phyloP scores from a whole-genome alignment of 1,140 invertebrate species.

The Panulirus ornatus region DNA sequence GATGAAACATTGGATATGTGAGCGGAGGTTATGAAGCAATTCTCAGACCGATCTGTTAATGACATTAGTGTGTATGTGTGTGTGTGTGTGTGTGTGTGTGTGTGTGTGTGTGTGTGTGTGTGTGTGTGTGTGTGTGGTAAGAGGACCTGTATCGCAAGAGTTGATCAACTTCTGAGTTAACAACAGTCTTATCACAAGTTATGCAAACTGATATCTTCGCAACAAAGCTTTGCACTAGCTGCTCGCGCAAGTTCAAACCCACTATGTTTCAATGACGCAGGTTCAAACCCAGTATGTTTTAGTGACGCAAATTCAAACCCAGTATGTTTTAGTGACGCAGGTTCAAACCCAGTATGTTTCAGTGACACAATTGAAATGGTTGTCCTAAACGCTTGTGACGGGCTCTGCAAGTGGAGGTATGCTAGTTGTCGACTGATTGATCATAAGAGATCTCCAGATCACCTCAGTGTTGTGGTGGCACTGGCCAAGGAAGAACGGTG shows the following conservation, averaged over 20 bases:
- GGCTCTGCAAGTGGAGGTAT: no score
- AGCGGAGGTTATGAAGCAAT: neutral
- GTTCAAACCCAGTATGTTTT: neutral
- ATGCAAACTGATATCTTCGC: neutral
- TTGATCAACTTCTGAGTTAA: neutral
- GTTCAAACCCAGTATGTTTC: neutral
- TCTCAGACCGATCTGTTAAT: neutral
- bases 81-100: conserved; percentile 6
- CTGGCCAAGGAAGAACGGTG: neutral
- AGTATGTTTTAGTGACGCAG: neutral
- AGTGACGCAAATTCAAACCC: neutral
- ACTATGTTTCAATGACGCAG: neutral
- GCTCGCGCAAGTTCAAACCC: neutral
- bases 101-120: conserved; percentile 3
- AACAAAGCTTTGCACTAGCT: neutral
- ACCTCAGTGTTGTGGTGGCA: no score
- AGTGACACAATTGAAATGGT: no score
- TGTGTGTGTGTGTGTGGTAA: neutral
- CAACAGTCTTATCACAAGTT: neutral
- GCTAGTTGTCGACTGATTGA: no score
- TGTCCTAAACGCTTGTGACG: no score
- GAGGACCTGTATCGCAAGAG: neutral
- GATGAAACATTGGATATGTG: no score
- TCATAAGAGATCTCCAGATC: no score
- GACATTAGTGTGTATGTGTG: neutral